These are phyloP conservation scores for Platycercus adscitus DNA, from an alignment of 2,113 vertebrate species.

Conservation along the genomic window DNA sequence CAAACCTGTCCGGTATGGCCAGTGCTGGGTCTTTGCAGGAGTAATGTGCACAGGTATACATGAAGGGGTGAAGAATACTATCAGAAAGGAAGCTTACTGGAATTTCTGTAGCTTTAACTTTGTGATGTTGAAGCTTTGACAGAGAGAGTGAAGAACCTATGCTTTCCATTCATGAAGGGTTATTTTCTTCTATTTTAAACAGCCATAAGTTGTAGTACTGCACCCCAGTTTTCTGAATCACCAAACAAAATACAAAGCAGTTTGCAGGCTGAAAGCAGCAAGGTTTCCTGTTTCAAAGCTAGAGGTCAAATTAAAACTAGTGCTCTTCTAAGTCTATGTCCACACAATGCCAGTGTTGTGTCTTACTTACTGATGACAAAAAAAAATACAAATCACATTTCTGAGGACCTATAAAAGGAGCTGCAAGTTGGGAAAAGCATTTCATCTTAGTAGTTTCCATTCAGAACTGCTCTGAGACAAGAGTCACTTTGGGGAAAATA, in stretches of 20 bases:
- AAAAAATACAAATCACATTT: background rate
- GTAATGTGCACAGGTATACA: slow-evolving; percentile 81
- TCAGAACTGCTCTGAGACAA: background rate
- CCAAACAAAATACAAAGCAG: background rate
- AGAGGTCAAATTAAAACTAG: background rate
- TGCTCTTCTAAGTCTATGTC: background rate
- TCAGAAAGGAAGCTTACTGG: background rate
- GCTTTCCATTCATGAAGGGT: background rate
- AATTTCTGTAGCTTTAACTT: background rate
- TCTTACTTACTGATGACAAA: background rate
- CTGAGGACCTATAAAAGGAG: background rate
- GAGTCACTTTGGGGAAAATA: background rate
- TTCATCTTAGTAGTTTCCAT: background rate
- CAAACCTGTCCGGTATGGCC: slow-evolving; percentile 76
- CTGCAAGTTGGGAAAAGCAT: background rate
- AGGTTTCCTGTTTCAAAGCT: background rate
- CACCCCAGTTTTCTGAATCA: background rate
- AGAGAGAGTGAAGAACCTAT: background rate
- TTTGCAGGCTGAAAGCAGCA: background rate
- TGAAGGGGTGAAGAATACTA: background rate
- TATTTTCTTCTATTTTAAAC: background rate
- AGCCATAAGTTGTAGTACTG: background rate
- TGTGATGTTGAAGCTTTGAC: background rate
- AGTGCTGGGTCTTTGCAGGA: slow-evolving; percentile 87
- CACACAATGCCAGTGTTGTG: background rate